phyloP scores from a whole-genome alignment of 2,113 vertebrate species.

The Candoia aspera region DNA sequence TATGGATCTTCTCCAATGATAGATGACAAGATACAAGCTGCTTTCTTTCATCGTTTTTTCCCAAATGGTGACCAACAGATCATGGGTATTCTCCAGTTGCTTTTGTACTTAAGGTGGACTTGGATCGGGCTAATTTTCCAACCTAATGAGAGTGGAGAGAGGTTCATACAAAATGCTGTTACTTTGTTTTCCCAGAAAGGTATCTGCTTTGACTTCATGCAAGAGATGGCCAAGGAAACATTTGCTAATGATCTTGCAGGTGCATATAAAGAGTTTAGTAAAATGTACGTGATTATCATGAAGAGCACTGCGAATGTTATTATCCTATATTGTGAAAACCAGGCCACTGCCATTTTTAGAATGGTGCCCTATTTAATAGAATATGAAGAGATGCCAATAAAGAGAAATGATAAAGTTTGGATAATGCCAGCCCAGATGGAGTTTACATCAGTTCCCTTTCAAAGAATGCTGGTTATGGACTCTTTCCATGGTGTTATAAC shows the following conservation, averaged over 20 bases:
- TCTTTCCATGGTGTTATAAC: neutral
- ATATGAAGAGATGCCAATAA: neutral
- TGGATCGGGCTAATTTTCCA: constrained; percentile 4
- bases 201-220: neutral
- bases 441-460: neutral
- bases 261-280: neutral
- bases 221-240: neutral
- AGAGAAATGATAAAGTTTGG: neutral
- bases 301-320: neutral
- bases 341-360: neutral
- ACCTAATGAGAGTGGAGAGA: neutral
- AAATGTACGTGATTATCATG: neutral
- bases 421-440: neutral
- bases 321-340: neutral
- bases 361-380: neutral
- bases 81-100: neutral
- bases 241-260: neutral
- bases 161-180: neutral
- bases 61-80: neutral
- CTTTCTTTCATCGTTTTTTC: neutral
- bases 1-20: constrained; percentile 2
- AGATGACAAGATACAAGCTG: neutral
- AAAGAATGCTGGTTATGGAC: neutral
- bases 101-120: neutral
- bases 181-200: neutral